Base-by-base conservation (phyloP, 2,113 vertebrate species). In the Gavialis gangeticus region DNA sequence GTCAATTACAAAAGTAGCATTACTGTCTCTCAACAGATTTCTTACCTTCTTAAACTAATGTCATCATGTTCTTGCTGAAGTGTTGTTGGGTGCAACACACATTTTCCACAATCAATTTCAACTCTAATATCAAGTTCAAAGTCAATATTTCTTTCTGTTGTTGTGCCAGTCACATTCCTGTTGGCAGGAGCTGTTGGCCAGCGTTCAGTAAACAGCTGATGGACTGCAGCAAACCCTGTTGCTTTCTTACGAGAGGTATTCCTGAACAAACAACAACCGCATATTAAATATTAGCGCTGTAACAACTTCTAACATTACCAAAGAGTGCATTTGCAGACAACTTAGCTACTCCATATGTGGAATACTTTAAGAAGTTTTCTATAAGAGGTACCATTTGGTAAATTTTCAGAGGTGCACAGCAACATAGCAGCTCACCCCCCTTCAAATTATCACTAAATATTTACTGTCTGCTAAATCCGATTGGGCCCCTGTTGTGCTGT, bases 41-140 rank as follows among this genome's bases (percentile, higher is more conserved):
- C 84, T 92, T 94, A 99, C 99, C 99, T 99, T 95, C 97, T 98
- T 87, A 99, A 95, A 84, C 99, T 98, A 30, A 99, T 97, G 46
- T 99, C 99, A 46, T 99, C 99, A 0, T 99, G 99, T 89, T 99
- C 99, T 11, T 98, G 98, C 64, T 99, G 98, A 94, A 99, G 99
- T 57, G 98, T 99, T 5, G 98, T 99, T 37, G 99, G 99, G 88
- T 99, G 99, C 88, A 99, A 98, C 30, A 99, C 99, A 95, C 99
- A 99, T 96, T 99, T 99, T 28, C 99, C 99, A 87, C 99, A 99
- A 89, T 99, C 99, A 18, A 99, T 99, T 98, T 99, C 99, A 79
- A 99, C 99, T 22, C 99, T 99, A 80, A 99, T 98, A 60, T 99
- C 99, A 71, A 99, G 98, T 95, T 99, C 99, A 94, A 99, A 99